Conservation (phyloP, 2,888 invertebrate genomes). For the Cecidostiba fungosa region DNA sequence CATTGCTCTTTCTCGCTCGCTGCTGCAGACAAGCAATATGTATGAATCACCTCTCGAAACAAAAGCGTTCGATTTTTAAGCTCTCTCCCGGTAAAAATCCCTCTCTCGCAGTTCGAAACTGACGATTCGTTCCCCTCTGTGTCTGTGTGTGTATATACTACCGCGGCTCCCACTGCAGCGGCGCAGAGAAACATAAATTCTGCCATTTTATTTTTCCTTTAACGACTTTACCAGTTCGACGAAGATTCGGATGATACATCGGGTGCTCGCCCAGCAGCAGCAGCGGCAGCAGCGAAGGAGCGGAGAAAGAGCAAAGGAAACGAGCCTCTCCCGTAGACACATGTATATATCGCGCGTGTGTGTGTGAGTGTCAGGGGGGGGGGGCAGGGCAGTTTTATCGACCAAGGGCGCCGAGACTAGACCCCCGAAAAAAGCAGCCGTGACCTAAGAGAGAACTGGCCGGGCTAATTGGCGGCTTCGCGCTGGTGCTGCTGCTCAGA, state of each 20-base stretch:
- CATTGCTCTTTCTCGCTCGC: constrained; percentile 19
- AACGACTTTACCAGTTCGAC: constrained; percentile 64
- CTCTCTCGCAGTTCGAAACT: not conserved
- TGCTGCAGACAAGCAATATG: not conserved
- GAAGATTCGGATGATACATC: constrained; percentile 65
- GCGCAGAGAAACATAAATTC: constrained; percentile 58
- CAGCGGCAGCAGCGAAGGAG: not conserved
- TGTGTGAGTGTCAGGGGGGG: constrained; percentile 7
- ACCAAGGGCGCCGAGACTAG: constrained; percentile 21
- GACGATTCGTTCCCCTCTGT: constrained; percentile 32
- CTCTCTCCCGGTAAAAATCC: constrained; percentile 23
- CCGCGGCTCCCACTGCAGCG: constrained; percentile 26
- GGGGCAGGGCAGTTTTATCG: constrained; percentile 22
- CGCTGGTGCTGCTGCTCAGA: constrained; percentile 50
- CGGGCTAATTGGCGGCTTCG: constrained; percentile 64
- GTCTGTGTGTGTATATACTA: not conserved
- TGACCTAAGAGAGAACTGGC: constrained; percentile 21
- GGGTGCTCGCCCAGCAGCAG: constrained; percentile 40
- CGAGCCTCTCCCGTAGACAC: constrained; percentile 27
- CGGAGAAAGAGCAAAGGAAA: constrained; percentile 21
- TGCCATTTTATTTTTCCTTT: constrained; percentile 63
- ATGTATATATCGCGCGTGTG: not conserved
- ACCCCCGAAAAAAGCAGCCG: constrained; percentile 21
- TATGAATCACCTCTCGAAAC: constrained; percentile 10
- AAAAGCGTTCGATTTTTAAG: constrained; percentile 28